Base-by-base conservation (phyloP, 2,113 vertebrate species). In the Halichoeres trimaculatus region DNA sequence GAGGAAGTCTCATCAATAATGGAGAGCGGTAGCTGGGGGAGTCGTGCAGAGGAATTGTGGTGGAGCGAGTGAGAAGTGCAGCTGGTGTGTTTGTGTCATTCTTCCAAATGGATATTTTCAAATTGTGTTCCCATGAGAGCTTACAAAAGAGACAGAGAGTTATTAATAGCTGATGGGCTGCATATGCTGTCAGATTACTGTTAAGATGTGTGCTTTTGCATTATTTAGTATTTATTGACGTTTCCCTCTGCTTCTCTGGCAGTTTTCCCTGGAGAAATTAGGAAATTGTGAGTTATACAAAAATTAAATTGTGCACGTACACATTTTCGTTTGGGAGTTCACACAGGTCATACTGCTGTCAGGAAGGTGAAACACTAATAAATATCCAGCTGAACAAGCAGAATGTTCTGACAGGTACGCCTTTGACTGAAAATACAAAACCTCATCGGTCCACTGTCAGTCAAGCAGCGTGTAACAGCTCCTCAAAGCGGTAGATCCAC, bases 1-100 rank as follows among this genome's bases (percentile, higher is more conserved):
- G 73, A 85, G 89, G 78, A 83, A 80, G 80, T 76, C 80, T 87
- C 85, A 91, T 92, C 84, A 88, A 88, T 91, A 87, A 91, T 91
- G 52, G 62, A 92, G 81, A 76, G 78, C 19, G 13, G 74, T 48
- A 68, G 85, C 83, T 63, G 50, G 56, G 72, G 87, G 85, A 74
- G 63, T 76, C 74, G 34, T 76, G 78, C 71, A 60, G 74, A 84
- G 86, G 78, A 76, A 82, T 87, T 74, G 79, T 59, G 63, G 63
- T 60, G 74, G 71, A 65, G 47, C 54, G 78, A 87, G 75, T 69
- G 74, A 85, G 76, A 81, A 80, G 36, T 87, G 86, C 84, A 86
- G 73, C 84, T 83, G 86, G 62, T 62, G 76, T 83, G 88, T 88
- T 89, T 76, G 73, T 87, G 65, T 85, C 63, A 70, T 87, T 76